phyloP scores from a whole-genome alignment of 2,888 invertebrate genomes.

The Chaetogeoica ovagalla region DNA sequence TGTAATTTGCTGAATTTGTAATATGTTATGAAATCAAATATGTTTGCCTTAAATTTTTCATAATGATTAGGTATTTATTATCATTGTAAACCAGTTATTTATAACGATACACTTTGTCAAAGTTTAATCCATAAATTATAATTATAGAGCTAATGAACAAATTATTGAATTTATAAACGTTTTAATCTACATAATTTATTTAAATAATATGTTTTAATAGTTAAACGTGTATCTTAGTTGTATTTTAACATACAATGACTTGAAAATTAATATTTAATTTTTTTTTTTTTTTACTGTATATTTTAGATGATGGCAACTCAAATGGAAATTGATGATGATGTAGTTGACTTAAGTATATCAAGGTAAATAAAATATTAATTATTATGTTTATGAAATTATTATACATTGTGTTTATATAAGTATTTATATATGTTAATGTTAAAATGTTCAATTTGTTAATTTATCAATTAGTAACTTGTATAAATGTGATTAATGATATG shows the following conservation, averaged over 20 bases:
- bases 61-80: neutral
- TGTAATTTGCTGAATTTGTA: no score
- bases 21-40: no score
- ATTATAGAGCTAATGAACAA: neutral
- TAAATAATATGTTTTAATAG: neutral
- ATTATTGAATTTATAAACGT: neutral
- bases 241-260: neutral
- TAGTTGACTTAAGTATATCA: constrained; percentile 81
- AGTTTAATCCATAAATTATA: neutral
- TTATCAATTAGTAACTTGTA: no score
- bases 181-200: neutral
- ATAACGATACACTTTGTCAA: neutral
- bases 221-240: neutral
- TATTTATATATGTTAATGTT: no score
- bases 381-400: neutral
- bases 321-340: constrained; percentile 86
- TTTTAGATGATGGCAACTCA: constrained; percentile 59
- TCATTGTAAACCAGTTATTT: neutral
- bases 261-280: constrained; percentile 5
- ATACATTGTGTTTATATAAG: no score
- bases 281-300: constrained; percentile 33
- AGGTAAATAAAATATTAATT: constrained; percentile 64
- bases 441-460: no score
- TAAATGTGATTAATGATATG: no score
- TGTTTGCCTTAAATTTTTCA: neutral